Evolutionary conservation across 2,113 vertebrate species (phyloP).

Genomic region (Scomber scombrus): DNA sequence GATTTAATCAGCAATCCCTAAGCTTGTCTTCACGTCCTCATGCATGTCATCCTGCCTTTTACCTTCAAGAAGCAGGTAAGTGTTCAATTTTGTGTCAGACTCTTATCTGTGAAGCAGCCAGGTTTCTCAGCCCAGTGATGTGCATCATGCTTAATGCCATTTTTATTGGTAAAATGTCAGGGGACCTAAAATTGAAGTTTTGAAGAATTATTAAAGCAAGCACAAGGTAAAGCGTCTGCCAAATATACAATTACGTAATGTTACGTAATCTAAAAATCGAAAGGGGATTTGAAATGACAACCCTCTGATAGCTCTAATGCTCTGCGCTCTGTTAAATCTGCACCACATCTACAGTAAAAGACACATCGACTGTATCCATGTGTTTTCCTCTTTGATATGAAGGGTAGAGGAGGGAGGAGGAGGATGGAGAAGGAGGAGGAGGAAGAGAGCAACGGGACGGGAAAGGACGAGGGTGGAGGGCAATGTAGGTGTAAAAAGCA

Average conservation of each 20-base stretch:
- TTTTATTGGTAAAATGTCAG: constrained; percentile 4
- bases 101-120: background rate
- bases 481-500: constrained; percentile 74
- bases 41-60: background rate
- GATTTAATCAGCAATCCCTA: background rate
- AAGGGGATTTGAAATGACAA: constrained; percentile 41
- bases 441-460: constrained; percentile 52
- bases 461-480: constrained; percentile 63
- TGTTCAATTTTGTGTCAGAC: background rate
- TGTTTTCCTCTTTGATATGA: constrained; percentile 56
- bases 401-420: constrained; percentile 41
- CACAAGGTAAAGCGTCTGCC: constrained; percentile 35
- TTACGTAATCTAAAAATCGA: constrained; percentile 61
- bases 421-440: constrained; percentile 52
- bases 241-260: constrained; percentile 55
- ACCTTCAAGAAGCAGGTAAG: background rate
- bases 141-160: background rate
- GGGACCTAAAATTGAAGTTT: constrained; percentile 31
- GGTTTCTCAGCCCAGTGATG: background rate
- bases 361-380: constrained; percentile 5
- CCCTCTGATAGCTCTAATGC: constrained; percentile 15
- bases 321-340: constrained; percentile 41
- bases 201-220: constrained; percentile 5
- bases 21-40: background rate
- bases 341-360: constrained; percentile 60